Evolutionary conservation across 2,888 invertebrate species (phyloP).

Genomic region (Drosophila mulleri): DNA sequence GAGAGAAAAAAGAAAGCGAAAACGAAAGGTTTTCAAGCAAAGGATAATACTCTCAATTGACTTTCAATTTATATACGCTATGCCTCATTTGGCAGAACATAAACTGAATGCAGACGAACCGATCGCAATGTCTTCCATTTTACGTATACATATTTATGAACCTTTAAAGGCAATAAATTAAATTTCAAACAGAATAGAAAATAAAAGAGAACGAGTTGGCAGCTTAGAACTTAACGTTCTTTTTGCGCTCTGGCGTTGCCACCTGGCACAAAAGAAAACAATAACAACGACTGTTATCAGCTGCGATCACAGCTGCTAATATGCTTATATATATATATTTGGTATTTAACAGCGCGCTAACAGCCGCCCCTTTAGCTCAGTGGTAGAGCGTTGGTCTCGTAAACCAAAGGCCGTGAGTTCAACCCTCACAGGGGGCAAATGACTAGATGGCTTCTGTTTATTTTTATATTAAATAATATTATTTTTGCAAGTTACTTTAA

Average conservation of each 20-base stretch:
- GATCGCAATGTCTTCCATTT: neutral
- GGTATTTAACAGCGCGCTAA: neutral
- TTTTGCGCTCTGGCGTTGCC: slow-evolving; percentile 8
- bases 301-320: slow-evolving; percentile 44
- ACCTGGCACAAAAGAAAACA: neutral
- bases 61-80: slow-evolving; percentile 38
- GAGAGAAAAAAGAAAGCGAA: neutral
- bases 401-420: slow-evolving; percentile 76
- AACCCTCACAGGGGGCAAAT: slow-evolving; percentile 70
- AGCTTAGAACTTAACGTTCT: neutral
- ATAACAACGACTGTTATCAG: slow-evolving; percentile 26
- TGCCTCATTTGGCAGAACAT: slow-evolving; percentile 27
- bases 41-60: slow-evolving; percentile 38
- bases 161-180: neutral
- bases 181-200: neutral
- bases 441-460: neutral
- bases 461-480: slow-evolving; percentile 26
- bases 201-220: neutral
- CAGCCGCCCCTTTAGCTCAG: slow-evolving; percentile 71
- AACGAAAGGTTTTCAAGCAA: slow-evolving; percentile 13
- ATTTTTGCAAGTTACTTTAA: slow-evolving; percentile 16
- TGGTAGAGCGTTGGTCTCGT: slow-evolving; percentile 78
- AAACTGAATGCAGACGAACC: neutral
- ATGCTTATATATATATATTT: neutral
- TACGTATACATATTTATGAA: neutral